These are phyloP conservation scores for Oxygymnocypris stewartii DNA, from an alignment of 2,113 vertebrate genomes.

Conservation along the genomic window DNA sequence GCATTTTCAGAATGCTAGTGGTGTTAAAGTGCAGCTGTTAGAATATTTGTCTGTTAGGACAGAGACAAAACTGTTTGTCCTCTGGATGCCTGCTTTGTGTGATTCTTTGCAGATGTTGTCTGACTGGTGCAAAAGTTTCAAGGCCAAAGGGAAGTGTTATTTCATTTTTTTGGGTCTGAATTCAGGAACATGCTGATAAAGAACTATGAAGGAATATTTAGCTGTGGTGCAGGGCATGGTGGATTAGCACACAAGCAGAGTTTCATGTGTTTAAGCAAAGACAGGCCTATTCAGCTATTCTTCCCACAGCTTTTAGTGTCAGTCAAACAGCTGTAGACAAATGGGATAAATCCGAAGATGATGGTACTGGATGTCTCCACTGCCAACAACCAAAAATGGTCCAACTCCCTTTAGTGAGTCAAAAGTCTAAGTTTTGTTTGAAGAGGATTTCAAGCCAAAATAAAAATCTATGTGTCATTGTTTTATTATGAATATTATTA, in stretches of 20 bases:
- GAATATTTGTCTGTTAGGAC: slow-evolving; percentile 3
- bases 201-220: slow-evolving; percentile 4
- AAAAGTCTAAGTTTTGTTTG: not conserved
- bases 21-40: slow-evolving; percentile 46
- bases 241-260: slow-evolving; percentile 6
- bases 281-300: slow-evolving; percentile 39
- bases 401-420: not conserved
- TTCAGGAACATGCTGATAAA: slow-evolving; percentile 13
- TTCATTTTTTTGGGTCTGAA: not conserved
- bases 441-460: not conserved
- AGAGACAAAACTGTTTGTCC: slow-evolving; percentile 11
- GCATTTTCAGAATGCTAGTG: slow-evolving; percentile 21
- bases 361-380: not conserved
- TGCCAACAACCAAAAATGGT: slow-evolving; percentile 19
- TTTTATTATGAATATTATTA: not conserved
- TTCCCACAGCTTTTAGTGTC: slow-evolving; percentile 44
- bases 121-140: slow-evolving; percentile 22
- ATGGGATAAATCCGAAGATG: slow-evolving; percentile 38
- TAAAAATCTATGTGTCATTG: not conserved
- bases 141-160: slow-evolving; percentile 6
- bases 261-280: not conserved
- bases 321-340: slow-evolving; percentile 40
- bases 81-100: not conserved
- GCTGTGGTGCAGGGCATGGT: not conserved
- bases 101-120: slow-evolving; percentile 11